Base-by-base conservation (phyloP, 2,797 vertebrate species). In the Acanthis flammea region DNA sequence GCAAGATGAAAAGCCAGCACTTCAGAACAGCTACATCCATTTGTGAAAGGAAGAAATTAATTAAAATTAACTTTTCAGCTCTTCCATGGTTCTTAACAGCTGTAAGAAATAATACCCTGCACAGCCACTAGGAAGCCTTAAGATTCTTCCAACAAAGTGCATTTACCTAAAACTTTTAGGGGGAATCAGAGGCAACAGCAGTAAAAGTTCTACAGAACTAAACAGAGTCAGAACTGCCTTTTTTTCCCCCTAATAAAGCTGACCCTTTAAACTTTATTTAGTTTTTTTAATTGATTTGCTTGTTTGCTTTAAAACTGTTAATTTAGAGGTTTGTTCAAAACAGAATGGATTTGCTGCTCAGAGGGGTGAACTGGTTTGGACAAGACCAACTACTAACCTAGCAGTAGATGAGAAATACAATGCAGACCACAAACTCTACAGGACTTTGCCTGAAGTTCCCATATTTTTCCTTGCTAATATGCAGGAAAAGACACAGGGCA, bases 161-260 rank as follows among this genome's bases (percentile, higher is more conserved):
- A 30, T 27, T 89, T 70, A 18, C 42, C 23, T 57, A 28, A 74
- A 31, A 7, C 7, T 42, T 72, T 65, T 25, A n/a, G 5, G 15
- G 63, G 31, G 7, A 73, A 23, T 10, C 33, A 47, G 1, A 42
- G 12, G 75, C 19, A 15, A 74, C 57, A 78, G 10, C 31, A 61
- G 7, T 6, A 44, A 3, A 53, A 54, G 2, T 44, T 83, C 33
- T 61, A 53, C 15, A 60, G 48, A 35, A 18, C 51, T 79, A 44
- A 50, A 50, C 1, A 4, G 7, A 83, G 12, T 42, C 6, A 10
- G 2, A 24, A 28, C 0, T 44, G 4, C 2, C 1, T 39, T 42
- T n/a, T 25, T 28, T 23, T 17, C 9, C 2, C 2, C 14, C 18
- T 5, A 42, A 21, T 12, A 8, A 60, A 55, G 9, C 2, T 57